A percentile compares a stretch with the other conserved stretches of the same genome.
phyloP scores from a whole-genome alignment of 2,113 vertebrate genomes.

The Orcinus orca region DNA sequence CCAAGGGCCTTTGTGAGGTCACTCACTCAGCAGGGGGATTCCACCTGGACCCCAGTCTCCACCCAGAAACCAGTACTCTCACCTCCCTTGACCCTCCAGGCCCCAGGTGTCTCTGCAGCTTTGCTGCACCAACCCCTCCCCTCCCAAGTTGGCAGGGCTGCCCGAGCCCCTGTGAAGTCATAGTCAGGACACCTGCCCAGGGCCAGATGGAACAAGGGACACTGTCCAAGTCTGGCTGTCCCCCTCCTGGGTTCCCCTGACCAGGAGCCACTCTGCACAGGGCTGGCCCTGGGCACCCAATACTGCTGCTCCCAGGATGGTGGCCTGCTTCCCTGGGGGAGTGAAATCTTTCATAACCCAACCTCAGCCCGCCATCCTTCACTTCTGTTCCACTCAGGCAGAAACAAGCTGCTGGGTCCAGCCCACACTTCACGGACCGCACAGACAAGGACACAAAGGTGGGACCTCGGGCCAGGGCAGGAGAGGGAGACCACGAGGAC shows the following conservation, averaged over 20 bases:
- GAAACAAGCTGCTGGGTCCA: not conserved
- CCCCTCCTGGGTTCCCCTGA: too few relatives aligned
- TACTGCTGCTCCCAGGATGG: not conserved
- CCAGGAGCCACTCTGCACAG: not conserved
- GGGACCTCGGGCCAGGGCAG: too few relatives aligned
- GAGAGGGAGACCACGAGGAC: not conserved
- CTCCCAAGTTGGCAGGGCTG: fast-evolving
- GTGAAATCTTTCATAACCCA: too few relatives aligned
- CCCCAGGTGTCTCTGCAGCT: not conserved
- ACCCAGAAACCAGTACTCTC: not conserved
- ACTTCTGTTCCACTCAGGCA: fast-evolving
- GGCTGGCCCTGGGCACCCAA: not conserved
- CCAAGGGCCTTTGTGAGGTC: not conserved
- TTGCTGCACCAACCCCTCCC: not conserved
- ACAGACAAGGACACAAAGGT: not conserved
- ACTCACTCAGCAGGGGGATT: not conserved
- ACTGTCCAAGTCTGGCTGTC: not conserved
- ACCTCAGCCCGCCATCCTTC: not conserved
- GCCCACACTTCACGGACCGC: fast-evolving
- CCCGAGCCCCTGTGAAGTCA: not conserved
- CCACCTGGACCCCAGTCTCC: not conserved
- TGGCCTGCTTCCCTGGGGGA: not conserved
- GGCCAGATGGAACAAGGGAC: not conserved
- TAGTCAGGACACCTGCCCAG: not conserved
- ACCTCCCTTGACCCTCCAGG: not conserved